A percentile compares a stretch with the other conserved stretches of the same genome.
phyloP scores from a whole-genome alignment of 2,797 vertebrate species.

The Helarctos malayanus region DNA sequence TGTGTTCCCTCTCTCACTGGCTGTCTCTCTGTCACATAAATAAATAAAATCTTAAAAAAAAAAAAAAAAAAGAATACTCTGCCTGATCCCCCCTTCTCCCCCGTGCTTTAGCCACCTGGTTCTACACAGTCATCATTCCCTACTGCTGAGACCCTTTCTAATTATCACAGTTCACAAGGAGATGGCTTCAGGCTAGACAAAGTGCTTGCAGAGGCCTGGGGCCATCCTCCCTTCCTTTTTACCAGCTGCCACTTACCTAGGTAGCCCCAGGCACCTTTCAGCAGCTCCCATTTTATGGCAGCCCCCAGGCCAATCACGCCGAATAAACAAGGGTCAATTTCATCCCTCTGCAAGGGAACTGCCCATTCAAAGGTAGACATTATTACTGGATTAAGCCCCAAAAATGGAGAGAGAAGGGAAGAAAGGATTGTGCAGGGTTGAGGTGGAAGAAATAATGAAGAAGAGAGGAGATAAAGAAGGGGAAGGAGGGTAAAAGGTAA shows the following conservation, averaged over 20 bases:
- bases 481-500: neutral
- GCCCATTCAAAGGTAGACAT: constrained; percentile 75
- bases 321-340: constrained; percentile 65
- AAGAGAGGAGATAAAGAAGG: neutral
- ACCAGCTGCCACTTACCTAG: neutral
- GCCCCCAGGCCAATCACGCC: constrained; percentile 65
- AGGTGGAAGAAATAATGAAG: neutral
- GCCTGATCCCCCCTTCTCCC: neutral
- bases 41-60: no score
- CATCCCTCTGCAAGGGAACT: constrained; percentile 70
- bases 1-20: no score
- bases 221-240: neutral
- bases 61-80: no score
- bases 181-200: constrained; percentile 34
- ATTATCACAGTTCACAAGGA: neutral
- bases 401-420: constrained; percentile 67
- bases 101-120: neutral
- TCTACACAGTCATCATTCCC: neutral
- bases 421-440: neutral
- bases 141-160: neutral
- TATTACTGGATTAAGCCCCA: constrained; percentile 67
- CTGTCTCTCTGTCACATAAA: no score
- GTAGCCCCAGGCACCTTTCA: constrained; percentile 22
- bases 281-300: constrained; percentile 60
- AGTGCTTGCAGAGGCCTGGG: neutral